Percentiles rank a stretch among this genome's conserved stretches.
These are phyloP conservation scores for Hippocampus comes DNA, from an alignment of 2,113 vertebrate genomes.

Conservation along the genomic window DNA sequence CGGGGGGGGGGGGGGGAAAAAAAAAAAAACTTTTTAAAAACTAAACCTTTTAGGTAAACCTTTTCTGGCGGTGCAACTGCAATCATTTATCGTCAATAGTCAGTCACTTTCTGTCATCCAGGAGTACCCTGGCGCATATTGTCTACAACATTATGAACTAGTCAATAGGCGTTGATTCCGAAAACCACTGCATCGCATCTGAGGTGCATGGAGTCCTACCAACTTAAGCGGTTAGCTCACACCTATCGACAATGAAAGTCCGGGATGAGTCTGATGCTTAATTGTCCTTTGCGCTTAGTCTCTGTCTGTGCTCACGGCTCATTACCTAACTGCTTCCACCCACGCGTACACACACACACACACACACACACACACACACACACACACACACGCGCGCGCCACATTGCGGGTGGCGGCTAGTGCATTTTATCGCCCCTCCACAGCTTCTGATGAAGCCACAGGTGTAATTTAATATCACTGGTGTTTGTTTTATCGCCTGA, in stretches of 20 bases:
- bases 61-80: too few species aligned
- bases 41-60: too few species aligned
- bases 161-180: background rate
- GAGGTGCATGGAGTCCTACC: background rate
- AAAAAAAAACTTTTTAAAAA: too few species aligned
- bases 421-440: slow-evolving; percentile 33
- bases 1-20: too few species aligned
- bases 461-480: slow-evolving; percentile 7
- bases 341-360: slow-evolving; percentile 37
- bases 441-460: slow-evolving; percentile 35
- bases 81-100: too few species aligned
- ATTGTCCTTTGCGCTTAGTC: slow-evolving; percentile 57
- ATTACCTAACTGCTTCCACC: slow-evolving; percentile 46
- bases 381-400: background rate
- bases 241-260: background rate
- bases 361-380: background rate
- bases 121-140: background rate
- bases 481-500: background rate
- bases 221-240: background rate
- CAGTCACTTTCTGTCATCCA: background rate
- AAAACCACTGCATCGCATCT: background rate
- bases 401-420: slow-evolving; percentile 14
- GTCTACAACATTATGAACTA: background rate
- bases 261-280: slow-evolving; percentile 53
- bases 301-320: slow-evolving; percentile 50